Evolutionary conservation across 2,797 vertebrate species (phyloP).

Genomic region (Chloroceryle inda): DNA sequence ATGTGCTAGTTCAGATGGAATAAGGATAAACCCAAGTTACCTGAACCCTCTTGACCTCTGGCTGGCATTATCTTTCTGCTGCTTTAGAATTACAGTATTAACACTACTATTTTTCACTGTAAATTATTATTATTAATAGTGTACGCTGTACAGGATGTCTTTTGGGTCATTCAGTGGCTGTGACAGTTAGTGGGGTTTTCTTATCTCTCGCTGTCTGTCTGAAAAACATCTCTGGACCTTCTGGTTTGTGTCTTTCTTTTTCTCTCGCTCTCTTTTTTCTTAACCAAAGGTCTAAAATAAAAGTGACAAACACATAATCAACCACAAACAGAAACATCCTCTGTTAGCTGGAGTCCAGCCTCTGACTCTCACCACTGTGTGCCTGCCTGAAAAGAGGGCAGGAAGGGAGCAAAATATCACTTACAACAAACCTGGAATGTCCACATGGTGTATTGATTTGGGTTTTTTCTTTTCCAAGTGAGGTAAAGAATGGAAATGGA

Average conservation of each 20-base stretch:
- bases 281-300: constrained; percentile 53
- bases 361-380: background rate
- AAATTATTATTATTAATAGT: background rate
- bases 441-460: background rate
- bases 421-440: background rate
- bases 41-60: background rate
- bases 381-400: background rate
- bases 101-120: background rate
- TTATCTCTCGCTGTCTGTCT: constrained; percentile 57
- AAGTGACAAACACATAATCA: constrained; percentile 41
- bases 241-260: background rate
- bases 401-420: background rate
- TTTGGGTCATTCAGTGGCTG: background rate
- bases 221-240: constrained; percentile 37
- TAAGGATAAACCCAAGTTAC: background rate
- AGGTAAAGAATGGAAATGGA: background rate
- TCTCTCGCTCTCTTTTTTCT: background rate
- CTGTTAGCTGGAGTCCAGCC: background rate
- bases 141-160: background rate
- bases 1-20: background rate
- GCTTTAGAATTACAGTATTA: background rate
- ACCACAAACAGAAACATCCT: constrained; percentile 42
- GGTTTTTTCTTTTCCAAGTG: background rate
- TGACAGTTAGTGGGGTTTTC: constrained; percentile 56
- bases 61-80: background rate